A percentile compares a stretch with the other conserved stretches of the same genome.
phyloP scores from a whole-genome alignment of 2,888 invertebrate genomes.

The Terebella lapidaria region DNA sequence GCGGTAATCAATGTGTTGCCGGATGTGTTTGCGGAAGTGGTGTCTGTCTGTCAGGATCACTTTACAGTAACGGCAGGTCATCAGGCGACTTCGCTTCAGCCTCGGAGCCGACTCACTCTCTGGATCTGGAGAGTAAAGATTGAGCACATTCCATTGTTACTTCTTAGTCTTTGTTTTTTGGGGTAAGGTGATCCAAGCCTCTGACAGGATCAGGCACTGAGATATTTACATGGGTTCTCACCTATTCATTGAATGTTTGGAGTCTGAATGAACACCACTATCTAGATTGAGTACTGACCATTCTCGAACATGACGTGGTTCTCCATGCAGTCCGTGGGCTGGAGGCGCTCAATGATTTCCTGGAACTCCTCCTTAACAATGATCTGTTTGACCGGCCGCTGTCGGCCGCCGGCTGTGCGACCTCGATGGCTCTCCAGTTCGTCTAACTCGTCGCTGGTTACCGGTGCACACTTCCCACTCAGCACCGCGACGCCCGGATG shows the following conservation, averaged over 20 bases:
- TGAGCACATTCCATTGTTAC: no score
- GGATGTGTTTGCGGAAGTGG: slow-evolving; percentile 19
- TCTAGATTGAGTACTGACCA: no score
- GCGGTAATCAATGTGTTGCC: slow-evolving; percentile 15
- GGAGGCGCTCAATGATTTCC: slow-evolving; percentile 12
- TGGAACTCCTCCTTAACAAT: slow-evolving; percentile 10
- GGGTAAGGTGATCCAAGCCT: no score
- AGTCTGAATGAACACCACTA: no score
- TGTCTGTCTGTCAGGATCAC: slow-evolving; percentile 10
- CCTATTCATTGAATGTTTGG: no score
- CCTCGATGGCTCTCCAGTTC: neutral
- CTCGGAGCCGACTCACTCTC: no score
- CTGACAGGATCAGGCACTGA: no score
- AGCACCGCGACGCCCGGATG: no score
- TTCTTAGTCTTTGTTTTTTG: no score
- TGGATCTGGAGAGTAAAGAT: no score
- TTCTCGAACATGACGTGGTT: slow-evolving; percentile 11
- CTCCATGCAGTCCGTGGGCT: slow-evolving; percentile 12
- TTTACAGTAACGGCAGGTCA: slow-evolving; percentile 18
- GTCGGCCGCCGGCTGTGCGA: slow-evolving; percentile 3
- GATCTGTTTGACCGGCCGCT: slow-evolving; percentile 12
- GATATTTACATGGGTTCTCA: no score
- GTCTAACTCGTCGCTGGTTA: neutral
- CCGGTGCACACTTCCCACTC: neutral
- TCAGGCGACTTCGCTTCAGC: neutral